Evolutionary conservation across 2,888 invertebrate species (phyloP).

Genomic region (Sinohyriopsis cumingii): DNA sequence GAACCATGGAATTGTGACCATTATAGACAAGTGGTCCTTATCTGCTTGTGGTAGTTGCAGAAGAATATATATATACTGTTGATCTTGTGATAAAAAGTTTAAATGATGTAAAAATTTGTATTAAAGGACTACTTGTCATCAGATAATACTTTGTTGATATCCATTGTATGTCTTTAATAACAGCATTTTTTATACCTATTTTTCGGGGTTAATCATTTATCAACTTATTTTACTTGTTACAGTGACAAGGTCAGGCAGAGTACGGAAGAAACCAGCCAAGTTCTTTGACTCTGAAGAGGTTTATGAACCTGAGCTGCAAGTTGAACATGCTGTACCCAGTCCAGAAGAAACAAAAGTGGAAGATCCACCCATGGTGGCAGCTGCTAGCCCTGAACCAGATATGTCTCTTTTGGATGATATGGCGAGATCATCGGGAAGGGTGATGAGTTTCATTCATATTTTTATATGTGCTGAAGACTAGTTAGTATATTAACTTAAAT

Average conservation of each 20-base stretch:
- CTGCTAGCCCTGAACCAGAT: background rate
- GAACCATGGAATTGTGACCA: too few species aligned
- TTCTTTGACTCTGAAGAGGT: conserved; percentile 36
- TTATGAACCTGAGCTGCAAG: conserved; percentile 13
- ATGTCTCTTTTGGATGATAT: background rate
- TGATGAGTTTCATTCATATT: background rate
- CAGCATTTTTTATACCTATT: background rate
- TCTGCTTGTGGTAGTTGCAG: too few species aligned
- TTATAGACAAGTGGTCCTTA: too few species aligned
- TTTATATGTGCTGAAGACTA: too few species aligned
- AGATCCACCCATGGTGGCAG: conserved; percentile 2
- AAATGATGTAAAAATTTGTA: too few species aligned
- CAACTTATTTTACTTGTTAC: conserved; percentile 4
- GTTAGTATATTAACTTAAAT: too few species aligned
- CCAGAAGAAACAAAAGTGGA: conserved; percentile 3
- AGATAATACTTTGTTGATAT: too few species aligned
- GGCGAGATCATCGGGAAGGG: conserved; percentile 1
- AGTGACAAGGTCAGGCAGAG: conserved; percentile 46
- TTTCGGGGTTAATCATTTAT: background rate
- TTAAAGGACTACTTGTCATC: too few species aligned
- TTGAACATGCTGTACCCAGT: conserved; percentile 1
- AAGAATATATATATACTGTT: too few species aligned
- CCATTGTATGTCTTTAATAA: background rate
- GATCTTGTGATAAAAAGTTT: too few species aligned
- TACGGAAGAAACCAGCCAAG: conserved; percentile 47